Evolutionary conservation across 2,888 invertebrate species (phyloP).

Genomic region (Drepanosiphum platanoidis): DNA sequence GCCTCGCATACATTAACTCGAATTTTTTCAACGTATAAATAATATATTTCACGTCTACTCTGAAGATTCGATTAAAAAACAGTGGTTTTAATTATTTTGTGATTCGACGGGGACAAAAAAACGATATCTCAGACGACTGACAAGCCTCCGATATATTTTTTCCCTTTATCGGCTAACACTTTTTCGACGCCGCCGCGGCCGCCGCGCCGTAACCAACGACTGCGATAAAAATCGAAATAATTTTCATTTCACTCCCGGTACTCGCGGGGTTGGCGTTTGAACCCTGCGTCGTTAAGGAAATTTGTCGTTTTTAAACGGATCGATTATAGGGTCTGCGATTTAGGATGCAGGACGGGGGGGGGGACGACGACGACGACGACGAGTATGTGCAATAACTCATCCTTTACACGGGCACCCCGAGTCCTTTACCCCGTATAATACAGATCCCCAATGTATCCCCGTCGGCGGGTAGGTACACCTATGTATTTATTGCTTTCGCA

Average conservation of each 20-base stretch:
- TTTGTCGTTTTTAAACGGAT: slow-evolving; percentile 39
- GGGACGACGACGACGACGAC: too few species aligned
- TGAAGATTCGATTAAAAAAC: too few species aligned
- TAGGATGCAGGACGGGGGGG: background rate
- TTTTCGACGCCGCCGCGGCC: too few species aligned
- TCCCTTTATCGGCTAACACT: too few species aligned
- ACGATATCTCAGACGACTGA: too few species aligned
- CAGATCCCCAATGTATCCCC: background rate
- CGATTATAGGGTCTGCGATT: slow-evolving; percentile 29
- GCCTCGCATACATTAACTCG: too few species aligned
- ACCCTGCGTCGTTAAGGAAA: slow-evolving; percentile 27
- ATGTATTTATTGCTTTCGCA: slow-evolving; percentile 24
- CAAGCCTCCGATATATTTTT: too few species aligned
- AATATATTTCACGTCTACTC: too few species aligned
- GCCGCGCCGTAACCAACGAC: too few species aligned
- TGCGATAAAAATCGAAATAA: background rate
- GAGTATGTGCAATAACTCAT: slow-evolving; percentile 21
- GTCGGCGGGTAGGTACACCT: background rate
- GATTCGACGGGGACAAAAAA: too few species aligned
- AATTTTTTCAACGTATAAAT: too few species aligned
- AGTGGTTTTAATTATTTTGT: too few species aligned
- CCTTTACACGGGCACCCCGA: slow-evolving; percentile 33
- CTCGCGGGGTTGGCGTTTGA: background rate
- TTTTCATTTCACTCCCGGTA: background rate
- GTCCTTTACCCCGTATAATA: slow-evolving; percentile 2